A percentile compares a stretch with the other conserved stretches of the same genome.
Conservation (phyloP, 2,113 vertebrate species). For the Albula goreensis region DNA sequence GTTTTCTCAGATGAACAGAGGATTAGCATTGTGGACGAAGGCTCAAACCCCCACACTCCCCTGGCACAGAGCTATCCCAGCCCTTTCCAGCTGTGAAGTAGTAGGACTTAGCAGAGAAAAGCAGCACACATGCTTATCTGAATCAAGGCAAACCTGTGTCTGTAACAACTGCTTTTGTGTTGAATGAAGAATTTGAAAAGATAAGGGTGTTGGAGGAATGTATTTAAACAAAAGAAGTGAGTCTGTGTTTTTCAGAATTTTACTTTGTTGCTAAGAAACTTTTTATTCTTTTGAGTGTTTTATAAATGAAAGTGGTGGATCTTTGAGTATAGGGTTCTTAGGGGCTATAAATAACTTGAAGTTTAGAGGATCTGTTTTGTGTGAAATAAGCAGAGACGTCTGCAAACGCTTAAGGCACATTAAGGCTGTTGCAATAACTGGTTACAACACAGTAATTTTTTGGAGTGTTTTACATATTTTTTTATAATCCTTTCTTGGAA, state of each 20-base stretch:
- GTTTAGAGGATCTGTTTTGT: constrained; percentile 4
- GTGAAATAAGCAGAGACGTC: not conserved
- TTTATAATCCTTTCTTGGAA: not conserved
- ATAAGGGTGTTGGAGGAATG: not conserved
- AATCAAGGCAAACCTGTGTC: not conserved
- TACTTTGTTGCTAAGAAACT: not conserved
- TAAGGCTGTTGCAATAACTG: constrained; percentile 12
- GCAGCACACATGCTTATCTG: not conserved
- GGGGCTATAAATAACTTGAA: not conserved
- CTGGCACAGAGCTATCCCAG: not conserved
- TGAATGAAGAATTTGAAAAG: not conserved
- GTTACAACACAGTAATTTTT: not conserved
- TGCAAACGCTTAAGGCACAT: constrained; percentile 15
- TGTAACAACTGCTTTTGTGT: not conserved
- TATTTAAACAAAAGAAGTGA: not conserved
- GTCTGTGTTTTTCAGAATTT: not conserved
- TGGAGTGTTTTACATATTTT: not conserved
- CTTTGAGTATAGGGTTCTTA: not conserved
- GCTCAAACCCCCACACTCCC: not conserved
- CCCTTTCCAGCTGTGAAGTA: not conserved
- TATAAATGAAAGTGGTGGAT: not conserved
- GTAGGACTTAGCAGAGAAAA: not conserved
- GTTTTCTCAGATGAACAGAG: constrained; percentile 34
- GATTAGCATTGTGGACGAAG: constrained; percentile 33
- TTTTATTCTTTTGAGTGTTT: not conserved